A percentile compares a stretch with the other conserved stretches of the same genome.
Conservation (phyloP, 2,888 invertebrate species). For the Platycheirus albimanus region DNA sequence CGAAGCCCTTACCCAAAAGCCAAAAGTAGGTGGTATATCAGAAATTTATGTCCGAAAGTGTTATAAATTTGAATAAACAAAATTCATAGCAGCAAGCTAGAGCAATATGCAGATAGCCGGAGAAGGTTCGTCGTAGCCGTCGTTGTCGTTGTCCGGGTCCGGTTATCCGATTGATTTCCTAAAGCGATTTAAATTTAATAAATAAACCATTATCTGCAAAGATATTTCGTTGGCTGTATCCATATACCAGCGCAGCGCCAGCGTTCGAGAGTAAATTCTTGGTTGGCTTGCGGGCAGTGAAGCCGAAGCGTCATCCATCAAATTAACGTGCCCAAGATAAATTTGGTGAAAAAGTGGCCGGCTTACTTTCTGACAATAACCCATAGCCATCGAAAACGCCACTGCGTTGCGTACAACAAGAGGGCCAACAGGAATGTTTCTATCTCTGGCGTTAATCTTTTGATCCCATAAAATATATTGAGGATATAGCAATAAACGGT, state of each 20-base stretch:
- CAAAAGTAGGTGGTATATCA: conserved; percentile 23
- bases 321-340: conserved; percentile 68
- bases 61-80: conserved; percentile 58
- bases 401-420: conserved; percentile 4
- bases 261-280: conserved; percentile 6
- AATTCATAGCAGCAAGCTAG: conserved; percentile 22
- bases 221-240: conserved; percentile 30
- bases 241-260: too few species aligned
- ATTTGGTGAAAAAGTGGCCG: conserved; percentile 69
- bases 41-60: conserved; percentile 43
- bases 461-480: conserved; percentile 74
- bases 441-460: conserved; percentile 72
- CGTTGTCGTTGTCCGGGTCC: background rate
- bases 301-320: conserved; percentile 56
- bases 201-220: conserved; percentile 44
- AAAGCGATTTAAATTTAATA: conserved; percentile 71
- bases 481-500: conserved; percentile 71
- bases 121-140: background rate
- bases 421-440: conserved; percentile 54
- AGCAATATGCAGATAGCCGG: background rate
- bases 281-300: conserved; percentile 28
- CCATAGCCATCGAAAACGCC: background rate
- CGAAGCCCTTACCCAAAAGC: background rate
- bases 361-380: conserved; percentile 67
- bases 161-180: conserved; percentile 68